Percentiles rank a stretch among this genome's conserved stretches.
Evolutionary conservation across 1,140 invertebrate species (phyloP).

Genomic region (Vanessa tameamea): DNA sequence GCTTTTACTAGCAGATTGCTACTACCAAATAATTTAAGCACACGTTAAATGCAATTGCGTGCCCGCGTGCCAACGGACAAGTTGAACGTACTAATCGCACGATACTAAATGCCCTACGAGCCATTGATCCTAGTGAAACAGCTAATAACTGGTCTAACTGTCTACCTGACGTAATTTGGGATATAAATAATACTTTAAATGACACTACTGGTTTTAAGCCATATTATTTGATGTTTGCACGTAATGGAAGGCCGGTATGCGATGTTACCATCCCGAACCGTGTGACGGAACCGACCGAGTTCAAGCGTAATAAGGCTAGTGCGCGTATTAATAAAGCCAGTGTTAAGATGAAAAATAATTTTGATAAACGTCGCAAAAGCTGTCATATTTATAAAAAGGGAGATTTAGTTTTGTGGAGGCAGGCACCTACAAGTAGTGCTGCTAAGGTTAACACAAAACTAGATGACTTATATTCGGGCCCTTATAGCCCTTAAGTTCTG

Average conservation of each 20-base stretch:
- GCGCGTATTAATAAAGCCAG: conserved; percentile 23
- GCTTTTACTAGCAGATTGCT: no score
- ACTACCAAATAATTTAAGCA: no score
- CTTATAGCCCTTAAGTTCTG: no score
- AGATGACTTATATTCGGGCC: no score
- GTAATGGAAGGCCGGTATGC: conserved; percentile 28
- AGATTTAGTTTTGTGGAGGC: not conserved
- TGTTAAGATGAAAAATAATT: conserved; percentile 43
- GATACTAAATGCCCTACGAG: no score
- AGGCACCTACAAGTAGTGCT: no score
- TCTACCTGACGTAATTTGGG: no score
- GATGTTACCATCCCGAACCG: conserved; percentile 25
- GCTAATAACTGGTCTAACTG: no score
- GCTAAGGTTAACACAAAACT: no score
- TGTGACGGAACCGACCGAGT: not conserved
- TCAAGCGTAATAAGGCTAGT: conserved; percentile 16
- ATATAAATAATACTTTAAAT: not conserved
- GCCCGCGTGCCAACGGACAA: no score
- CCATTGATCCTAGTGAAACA: no score
- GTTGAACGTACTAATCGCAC: not conserved
- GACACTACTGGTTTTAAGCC: conserved; percentile 39
- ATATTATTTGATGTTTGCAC: conserved; percentile 48
- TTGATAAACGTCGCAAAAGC: conserved; percentile 40
- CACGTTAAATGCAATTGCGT: no score
- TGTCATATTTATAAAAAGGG: not conserved